phyloP scores from a whole-genome alignment of 2,113 vertebrate species.

The Aptenodytes forsteri region DNA sequence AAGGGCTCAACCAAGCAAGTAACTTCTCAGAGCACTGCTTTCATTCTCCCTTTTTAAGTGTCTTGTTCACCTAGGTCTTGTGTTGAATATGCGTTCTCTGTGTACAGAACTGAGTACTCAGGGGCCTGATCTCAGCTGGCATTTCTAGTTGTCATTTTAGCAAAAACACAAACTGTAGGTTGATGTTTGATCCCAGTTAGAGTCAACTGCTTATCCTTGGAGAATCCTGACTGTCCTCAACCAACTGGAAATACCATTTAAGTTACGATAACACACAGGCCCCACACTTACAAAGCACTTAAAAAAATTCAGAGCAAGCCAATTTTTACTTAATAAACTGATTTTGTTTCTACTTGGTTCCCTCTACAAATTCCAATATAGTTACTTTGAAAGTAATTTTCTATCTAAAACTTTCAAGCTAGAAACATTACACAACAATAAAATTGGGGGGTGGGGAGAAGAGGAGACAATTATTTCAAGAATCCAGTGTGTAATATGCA shows the following conservation, averaged over 20 bases:
- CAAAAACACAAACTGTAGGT: background rate
- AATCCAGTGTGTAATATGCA: background rate
- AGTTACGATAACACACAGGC: background rate
- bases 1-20: background rate
- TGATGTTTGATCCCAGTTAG: background rate
- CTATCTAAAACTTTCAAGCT: background rate
- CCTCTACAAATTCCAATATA: background rate
- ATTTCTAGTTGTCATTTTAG: background rate
- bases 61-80: background rate
- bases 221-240: background rate
- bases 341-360: background rate
- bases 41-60: background rate
- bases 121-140: background rate
- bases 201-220: background rate
- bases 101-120: background rate
- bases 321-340: background rate
- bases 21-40: background rate
- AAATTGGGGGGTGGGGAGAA: background rate
- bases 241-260: background rate
- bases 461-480: background rate
- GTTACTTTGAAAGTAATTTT: background rate
- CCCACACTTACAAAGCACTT: background rate
- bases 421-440: background rate
- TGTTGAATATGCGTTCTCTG: background rate
- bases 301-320: background rate